Evolutionary conservation across 1,140 invertebrate genomes (phyloP).

Genomic region (Matsumurasca onukii): DNA sequence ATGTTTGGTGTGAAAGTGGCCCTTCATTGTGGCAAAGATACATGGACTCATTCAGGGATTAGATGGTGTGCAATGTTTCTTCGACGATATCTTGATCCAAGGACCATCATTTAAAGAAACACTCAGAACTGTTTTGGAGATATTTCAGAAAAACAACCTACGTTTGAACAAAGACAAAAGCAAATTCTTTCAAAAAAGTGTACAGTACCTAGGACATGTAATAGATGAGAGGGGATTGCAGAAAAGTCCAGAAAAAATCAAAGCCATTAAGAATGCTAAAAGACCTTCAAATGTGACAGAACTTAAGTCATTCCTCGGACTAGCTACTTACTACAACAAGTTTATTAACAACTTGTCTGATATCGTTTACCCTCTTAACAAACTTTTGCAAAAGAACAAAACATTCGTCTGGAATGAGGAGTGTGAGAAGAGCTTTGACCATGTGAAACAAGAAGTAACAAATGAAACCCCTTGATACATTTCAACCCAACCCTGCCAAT

Average conservation of each 20-base stretch:
- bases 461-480: constrained; percentile 3
- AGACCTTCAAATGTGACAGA: constrained; percentile 34
- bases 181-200: constrained; percentile 25
- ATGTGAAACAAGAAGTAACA: constrained; percentile 44
- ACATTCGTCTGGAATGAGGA: not conserved
- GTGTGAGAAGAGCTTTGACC: constrained; percentile 45
- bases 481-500: not conserved
- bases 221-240: constrained; percentile 36
- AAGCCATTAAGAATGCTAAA: constrained; percentile 39
- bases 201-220: constrained; percentile 39
- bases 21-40: constrained; percentile 42
- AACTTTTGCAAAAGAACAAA: constrained; percentile 19
- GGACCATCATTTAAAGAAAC: not conserved
- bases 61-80: constrained; percentile 14
- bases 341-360: constrained; percentile 41
- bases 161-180: constrained; percentile 31
- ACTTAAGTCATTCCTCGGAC: constrained; percentile 44
- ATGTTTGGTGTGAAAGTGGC: constrained; percentile 43
- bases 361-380: constrained; percentile 34
- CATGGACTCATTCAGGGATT: constrained; percentile 40
- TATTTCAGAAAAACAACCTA: constrained; percentile 3
- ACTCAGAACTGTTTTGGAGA: not conserved
- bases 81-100: constrained; percentile 34
- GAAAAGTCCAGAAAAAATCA: constrained; percentile 38
- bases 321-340: constrained; percentile 45